Base-by-base conservation (phyloP, 2,797 vertebrate genomes). In the Linurgus olivaceus region DNA sequence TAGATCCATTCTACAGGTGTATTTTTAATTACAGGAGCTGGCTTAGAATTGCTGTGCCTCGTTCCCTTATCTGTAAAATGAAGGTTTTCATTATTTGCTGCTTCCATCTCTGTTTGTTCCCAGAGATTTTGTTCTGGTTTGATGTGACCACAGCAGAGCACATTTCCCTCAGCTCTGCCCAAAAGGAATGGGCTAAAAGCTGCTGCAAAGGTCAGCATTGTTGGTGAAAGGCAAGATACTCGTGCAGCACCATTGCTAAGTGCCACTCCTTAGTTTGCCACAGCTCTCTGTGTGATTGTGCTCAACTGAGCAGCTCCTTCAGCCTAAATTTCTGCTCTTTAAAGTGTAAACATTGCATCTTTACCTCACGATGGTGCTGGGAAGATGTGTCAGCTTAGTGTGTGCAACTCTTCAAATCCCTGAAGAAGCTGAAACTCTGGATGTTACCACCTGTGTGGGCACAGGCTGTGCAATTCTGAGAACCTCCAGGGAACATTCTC, bases 221-320 rank as follows among this genome's bases (percentile, higher is more conserved):
- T 0, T 42, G n/a, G 57, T 37, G 58, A 74, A 67, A 75, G 44
- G 20, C 35, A 58, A 29, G 21, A 29, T 17, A 16, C 1, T 35
- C 0, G 0, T 1, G 4, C 26, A 50, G 40, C 58, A 50, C 24
- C 18, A 14, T 0, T 54, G 31, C 0, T 8, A 38, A 61, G 45
- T 47, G 77, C 12, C n/a, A 16, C 37, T 75, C 31, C 19, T 76
- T 14, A 11, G 51, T 6, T 38, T 84, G 57, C 24, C 44, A 63
- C n/a, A 58, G 47, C 17, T 62, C 15, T 54, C 24, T 66, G 2
- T 23, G 77, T 66, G n/a, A 51, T 37, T 58, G 5, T 48, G n/a
- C 24, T 8, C 44, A 84, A 7, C 38, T 10, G 18, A 74, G 52
- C 42, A 40, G 66, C 48, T 54, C 70, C n/a, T 81, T 35, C 45